These are phyloP conservation scores for Hylaeus anthracinus DNA, from an alignment of 1,140 invertebrate genomes.

Conservation along the genomic window DNA sequence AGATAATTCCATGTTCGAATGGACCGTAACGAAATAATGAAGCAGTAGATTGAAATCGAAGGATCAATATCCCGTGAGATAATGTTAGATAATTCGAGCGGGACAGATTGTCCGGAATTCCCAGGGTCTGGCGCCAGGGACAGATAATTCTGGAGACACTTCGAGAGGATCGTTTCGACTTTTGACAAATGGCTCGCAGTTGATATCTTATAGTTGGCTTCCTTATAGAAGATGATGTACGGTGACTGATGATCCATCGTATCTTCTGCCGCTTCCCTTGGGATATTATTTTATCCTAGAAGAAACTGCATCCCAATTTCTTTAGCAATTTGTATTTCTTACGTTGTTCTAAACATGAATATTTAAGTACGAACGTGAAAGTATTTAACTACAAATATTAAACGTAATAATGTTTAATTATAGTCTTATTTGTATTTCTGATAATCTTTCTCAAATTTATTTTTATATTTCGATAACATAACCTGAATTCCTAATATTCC, in stretches of 20 bases:
- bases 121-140: constrained; percentile 25
- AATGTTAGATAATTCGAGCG: constrained; percentile 61
- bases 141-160: constrained; percentile 55
- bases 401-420: too few species aligned
- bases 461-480: too few species aligned
- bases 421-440: too few species aligned
- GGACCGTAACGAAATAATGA: constrained; percentile 39
- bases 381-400: too few species aligned
- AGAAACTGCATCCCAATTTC: constrained; percentile 53
- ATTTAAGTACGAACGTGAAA: neutral
- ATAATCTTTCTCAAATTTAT: too few species aligned
- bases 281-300: constrained; percentile 52
- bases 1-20: constrained; percentile 35
- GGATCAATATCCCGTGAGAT: constrained; percentile 52
- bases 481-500: too few species aligned
- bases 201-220: constrained; percentile 62
- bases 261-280: constrained; percentile 45
- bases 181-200: constrained; percentile 72
- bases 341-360: neutral
- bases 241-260: constrained; percentile 69
- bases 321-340: constrained; percentile 14
- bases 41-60: constrained; percentile 30
- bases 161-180: constrained; percentile 65
- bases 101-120: constrained; percentile 59
- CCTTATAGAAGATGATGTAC: constrained; percentile 59